Conservation (phyloP, 1,140 invertebrate genomes). For the Lepeophtheirus salmonis region DNA sequence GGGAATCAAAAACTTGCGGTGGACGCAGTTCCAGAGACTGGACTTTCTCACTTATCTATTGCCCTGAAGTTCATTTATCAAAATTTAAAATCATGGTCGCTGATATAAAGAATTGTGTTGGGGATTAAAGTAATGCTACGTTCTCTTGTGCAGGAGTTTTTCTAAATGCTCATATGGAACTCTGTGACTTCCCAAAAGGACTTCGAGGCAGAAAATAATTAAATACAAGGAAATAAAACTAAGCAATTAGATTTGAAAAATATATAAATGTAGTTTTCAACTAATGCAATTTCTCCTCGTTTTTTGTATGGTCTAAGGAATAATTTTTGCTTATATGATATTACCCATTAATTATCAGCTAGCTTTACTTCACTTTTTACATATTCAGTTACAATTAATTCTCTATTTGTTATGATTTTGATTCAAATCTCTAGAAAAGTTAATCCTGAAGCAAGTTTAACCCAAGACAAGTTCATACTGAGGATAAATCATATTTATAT, state of each 20-base stretch:
- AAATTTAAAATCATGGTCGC: slow-evolving; percentile 65
- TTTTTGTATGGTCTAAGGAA: too few relatives aligned
- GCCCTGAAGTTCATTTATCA: slow-evolving; percentile 67
- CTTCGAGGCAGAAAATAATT: neutral
- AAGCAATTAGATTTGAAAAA: neutral
- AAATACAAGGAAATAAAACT: slow-evolving; percentile 4
- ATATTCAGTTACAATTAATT: too few relatives aligned
- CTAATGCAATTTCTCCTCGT: too few relatives aligned
- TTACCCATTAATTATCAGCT: too few relatives aligned
- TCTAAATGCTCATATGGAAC: slow-evolving; percentile 53
- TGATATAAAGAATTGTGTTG: slow-evolving; percentile 82
- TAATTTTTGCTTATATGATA: too few relatives aligned
- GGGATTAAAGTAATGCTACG: slow-evolving; percentile 64
- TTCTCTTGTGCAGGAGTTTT: slow-evolving; percentile 73
- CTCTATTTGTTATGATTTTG: too few relatives aligned
- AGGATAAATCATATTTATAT: too few relatives aligned
- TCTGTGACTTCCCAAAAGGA: slow-evolving; percentile 18
- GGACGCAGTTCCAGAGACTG: slow-evolving; percentile 53
- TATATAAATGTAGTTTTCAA: too few relatives aligned
- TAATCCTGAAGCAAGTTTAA: too few relatives aligned
- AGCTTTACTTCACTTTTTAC: too few relatives aligned
- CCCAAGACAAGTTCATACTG: too few relatives aligned
- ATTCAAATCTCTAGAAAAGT: too few relatives aligned
- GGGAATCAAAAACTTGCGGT: slow-evolving; percentile 41
- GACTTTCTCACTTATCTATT: slow-evolving; percentile 57